These are phyloP conservation scores for Tragelaphus scriptus DNA, from an alignment of 2,113 vertebrate species.

Conservation along the genomic window DNA sequence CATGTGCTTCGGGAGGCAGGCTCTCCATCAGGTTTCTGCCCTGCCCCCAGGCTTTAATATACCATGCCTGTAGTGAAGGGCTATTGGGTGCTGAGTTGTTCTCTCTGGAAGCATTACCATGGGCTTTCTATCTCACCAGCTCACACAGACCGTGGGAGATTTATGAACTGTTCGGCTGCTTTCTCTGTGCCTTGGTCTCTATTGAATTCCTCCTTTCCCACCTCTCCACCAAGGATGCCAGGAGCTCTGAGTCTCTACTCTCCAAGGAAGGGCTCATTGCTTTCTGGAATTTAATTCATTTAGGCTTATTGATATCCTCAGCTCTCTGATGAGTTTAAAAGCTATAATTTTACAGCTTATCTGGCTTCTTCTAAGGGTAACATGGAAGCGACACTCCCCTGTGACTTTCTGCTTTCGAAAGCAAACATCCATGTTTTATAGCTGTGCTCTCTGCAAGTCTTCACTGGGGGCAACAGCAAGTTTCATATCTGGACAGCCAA, in stretches of 20 bases:
- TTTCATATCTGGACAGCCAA: neutral
- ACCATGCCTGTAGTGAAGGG: neutral
- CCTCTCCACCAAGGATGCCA: neutral
- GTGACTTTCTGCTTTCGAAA: neutral
- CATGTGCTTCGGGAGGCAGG: neutral
- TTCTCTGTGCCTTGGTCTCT: neutral
- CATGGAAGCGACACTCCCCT: neutral
- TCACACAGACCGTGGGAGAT: neutral
- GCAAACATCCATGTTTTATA: neutral
- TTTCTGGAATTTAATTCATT: slow-evolving; percentile 31
- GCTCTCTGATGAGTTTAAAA: neutral
- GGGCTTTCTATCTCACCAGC: neutral
- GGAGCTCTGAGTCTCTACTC: neutral
- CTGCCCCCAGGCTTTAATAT: neutral
- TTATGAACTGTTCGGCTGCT: neutral
- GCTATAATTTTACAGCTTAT: neutral
- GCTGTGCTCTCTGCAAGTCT: neutral
- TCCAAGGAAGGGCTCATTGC: neutral
- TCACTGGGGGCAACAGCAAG: neutral
- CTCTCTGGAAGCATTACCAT: neutral
- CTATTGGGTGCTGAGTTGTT: neutral
- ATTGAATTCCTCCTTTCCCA: neutral
- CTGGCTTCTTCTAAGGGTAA: neutral
- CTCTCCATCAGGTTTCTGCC: neutral
- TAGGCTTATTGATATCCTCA: neutral